phyloP scores from a whole-genome alignment of 2,113 vertebrate genomes.

The Conger conger region DNA sequence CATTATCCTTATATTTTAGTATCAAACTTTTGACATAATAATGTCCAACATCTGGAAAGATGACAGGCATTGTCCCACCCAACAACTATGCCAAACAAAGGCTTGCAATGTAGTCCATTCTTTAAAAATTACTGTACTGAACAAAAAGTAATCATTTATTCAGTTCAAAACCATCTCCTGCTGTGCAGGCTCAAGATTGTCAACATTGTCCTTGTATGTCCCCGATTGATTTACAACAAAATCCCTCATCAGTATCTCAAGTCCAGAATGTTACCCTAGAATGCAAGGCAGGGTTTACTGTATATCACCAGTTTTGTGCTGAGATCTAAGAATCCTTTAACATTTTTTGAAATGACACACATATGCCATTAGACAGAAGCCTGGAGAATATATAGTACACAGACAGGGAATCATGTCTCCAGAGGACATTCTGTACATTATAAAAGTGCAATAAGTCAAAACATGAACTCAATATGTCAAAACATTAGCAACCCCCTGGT shows the following conservation, averaged over 20 bases:
- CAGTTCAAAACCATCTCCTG: slow-evolving; percentile 20
- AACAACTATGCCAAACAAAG: neutral
- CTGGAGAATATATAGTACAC: slow-evolving; percentile 11
- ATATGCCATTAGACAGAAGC: neutral
- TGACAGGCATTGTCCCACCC: neutral
- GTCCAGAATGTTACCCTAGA: neutral
- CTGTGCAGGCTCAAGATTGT: slow-evolving; percentile 53
- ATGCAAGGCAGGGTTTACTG: neutral
- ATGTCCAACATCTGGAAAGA: neutral
- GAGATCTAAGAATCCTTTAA: neutral
- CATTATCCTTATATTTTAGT: neutral
- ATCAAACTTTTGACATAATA: neutral
- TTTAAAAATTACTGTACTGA: neutral
- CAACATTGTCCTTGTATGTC: slow-evolving; percentile 20
- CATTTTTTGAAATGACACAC: neutral
- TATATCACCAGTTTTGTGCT: neutral
- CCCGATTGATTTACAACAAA: slow-evolving; percentile 39
- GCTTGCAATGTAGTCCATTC: neutral
- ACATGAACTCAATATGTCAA: neutral
- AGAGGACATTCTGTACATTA: slow-evolving; percentile 22
- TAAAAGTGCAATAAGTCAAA: slow-evolving; percentile 53
- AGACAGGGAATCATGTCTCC: slow-evolving; percentile 34
- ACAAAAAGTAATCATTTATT: neutral
- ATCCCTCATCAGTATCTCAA: neutral
- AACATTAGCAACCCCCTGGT: neutral